Conservation (phyloP, 2,888 invertebrate species). For the Parnassius orleans region DNA sequence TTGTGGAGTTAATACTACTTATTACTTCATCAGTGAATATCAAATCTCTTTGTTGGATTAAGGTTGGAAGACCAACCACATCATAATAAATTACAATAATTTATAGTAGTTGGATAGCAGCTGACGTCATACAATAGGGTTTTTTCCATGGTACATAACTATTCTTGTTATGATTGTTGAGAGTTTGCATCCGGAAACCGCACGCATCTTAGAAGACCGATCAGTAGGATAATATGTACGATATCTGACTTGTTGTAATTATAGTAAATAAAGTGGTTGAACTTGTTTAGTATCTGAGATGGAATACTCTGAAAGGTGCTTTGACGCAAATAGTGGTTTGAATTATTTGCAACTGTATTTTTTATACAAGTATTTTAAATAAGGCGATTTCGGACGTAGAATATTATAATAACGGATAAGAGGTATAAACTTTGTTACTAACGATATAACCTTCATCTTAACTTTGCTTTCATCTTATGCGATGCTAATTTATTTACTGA, state of each 20-base stretch:
- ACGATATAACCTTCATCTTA: no score
- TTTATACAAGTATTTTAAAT: no score
- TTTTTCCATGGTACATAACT: slow-evolving; percentile 8
- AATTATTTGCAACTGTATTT: no score
- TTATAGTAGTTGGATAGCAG: not conserved
- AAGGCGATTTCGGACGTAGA: no score
- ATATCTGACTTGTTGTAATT: slow-evolving; percentile 3
- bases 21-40: not conserved
- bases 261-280: slow-evolving; percentile 5
- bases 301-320: not conserved
- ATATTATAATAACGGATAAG: no score
- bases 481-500: no score
- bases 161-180: slow-evolving; percentile 8
- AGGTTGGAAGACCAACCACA: not conserved
- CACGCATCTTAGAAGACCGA: not conserved
- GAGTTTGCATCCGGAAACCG: slow-evolving; percentile 3
- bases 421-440: no score
- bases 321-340: no score
- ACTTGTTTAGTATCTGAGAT: slow-evolving; percentile 3
- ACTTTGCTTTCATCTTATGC: no score
- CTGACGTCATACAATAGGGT: slow-evolving; percentile 1
- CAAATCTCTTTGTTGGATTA: not conserved
- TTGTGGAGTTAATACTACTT: no score
- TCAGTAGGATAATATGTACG: not conserved
- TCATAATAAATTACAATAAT: no score